Evolutionary conservation across 1,140 invertebrate species (phyloP), one percentile per base, ranked within the genome.

Genomic region (Lordiphosa stackelbergi): DNA sequence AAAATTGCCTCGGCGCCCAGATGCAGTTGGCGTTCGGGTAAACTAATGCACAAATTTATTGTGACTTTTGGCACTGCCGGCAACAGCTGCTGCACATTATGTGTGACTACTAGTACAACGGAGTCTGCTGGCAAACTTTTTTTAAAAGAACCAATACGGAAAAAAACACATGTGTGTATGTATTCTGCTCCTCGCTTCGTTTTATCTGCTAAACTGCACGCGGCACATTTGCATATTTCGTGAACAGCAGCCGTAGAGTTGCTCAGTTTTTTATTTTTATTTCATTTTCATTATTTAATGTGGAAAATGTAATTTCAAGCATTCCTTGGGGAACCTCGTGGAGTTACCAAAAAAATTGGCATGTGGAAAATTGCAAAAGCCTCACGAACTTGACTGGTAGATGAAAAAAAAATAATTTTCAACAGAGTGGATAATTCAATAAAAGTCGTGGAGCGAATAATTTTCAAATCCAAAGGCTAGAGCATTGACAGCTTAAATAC

Each of bases 31-130:
- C n/a, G 16, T 19, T 42, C 24, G 13, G 47, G 24, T 34, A 10
- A 69, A 75, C 75, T 79, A 79, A 79, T 68, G 68, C 75, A 66
- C 22, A 71, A 81, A 81, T 79, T 81, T 81, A 79, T 79, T 75
- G 75, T 81, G 72, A 81, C 75, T 79, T 75, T 79, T 81, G 75
- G 56, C 75, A 75, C 56, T 62, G 75, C 49, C 77, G 65, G 77
- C 75, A 79, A 81, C 75, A 79, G 75, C 71, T 79, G 75, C 75
- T 75, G 38, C 75, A 64, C 68, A 81, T 79, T 79, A 81, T 68
- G 75, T 60, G 69, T 63, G 75, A 54, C 75, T 69, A 47, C 28
- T 31, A 40, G 42, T 60, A 12, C 45, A 47, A 28, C 38, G 7
- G 13, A 45, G 31, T 41, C 28, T 31, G 28, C 28, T 31, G 28